Percentiles rank a stretch among this genome's conserved stretches.
Conservation (phyloP, 2,113 vertebrate genomes). For the Erpornis zantholeuca region DNA sequence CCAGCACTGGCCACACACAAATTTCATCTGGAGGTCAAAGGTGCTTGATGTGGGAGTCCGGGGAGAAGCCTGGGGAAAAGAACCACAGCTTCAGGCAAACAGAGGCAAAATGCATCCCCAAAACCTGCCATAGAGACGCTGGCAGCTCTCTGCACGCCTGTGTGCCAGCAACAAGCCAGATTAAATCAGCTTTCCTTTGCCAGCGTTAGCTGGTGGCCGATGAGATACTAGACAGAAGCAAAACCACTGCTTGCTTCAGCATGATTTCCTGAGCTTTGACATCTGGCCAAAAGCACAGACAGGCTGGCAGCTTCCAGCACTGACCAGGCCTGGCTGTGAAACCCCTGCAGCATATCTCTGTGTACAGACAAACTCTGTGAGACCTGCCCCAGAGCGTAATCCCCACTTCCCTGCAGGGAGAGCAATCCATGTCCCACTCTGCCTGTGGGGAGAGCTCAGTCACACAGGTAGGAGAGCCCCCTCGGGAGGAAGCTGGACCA, state of each 20-base stretch:
- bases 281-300: background rate
- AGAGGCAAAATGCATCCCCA: background rate
- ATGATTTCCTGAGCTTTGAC: background rate
- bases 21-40: slow-evolving; percentile 89
- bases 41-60: slow-evolving; percentile 68
- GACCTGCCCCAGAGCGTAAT: background rate
- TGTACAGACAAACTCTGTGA: background rate
- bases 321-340: background rate
- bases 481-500: background rate
- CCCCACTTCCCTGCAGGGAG: background rate
- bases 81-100: background rate
- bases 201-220: background rate
- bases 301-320: background rate
- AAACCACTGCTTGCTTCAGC: slow-evolving; percentile 3
- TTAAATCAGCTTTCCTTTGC: background rate
- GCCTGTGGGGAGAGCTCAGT: background rate
- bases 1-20: slow-evolving; percentile 91
- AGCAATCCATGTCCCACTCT: background rate
- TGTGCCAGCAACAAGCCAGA: background rate
- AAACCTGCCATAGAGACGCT: background rate
- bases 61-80: slow-evolving; percentile 54
- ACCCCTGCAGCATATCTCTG: background rate
- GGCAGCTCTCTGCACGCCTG: accelerated
- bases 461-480: accelerated
- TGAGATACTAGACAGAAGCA: background rate